Conservation (phyloP, 1,140 invertebrate species). For the Theocolax elegans region DNA sequence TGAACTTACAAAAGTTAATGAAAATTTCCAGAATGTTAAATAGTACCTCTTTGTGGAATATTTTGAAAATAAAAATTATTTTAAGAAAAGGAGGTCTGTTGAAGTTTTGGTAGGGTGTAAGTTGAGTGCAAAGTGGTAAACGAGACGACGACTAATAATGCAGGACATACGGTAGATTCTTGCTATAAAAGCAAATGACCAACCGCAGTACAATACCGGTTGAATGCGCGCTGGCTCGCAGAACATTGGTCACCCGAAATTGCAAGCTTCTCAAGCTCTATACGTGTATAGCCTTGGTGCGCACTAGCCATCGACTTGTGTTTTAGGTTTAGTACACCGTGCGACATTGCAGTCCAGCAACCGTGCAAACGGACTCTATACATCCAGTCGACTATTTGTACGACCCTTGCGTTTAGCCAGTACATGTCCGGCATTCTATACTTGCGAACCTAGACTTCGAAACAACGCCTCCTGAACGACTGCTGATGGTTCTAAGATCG, state of each 20-base stretch:
- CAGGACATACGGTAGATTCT: too few relatives aligned
- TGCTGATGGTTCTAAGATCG: not conserved
- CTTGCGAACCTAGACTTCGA: not conserved
- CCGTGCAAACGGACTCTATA: not conserved
- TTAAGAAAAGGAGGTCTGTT: too few relatives aligned
- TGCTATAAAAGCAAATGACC: too few relatives aligned
- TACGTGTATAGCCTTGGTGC: not conserved
- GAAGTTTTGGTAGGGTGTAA: too few relatives aligned
- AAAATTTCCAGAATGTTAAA: too few relatives aligned
- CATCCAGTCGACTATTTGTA: not conserved
- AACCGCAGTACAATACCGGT: too few relatives aligned
- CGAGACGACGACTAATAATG: too few relatives aligned
- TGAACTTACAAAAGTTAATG: too few relatives aligned
- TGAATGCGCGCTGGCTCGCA: not conserved
- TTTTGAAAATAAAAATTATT: too few relatives aligned
- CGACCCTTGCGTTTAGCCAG: not conserved
- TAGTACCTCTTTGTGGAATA: too few relatives aligned
- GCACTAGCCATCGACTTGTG: constrained; percentile 1
- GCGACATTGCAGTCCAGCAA: not conserved
- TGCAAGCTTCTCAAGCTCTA: constrained; percentile 6
- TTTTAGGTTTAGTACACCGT: not conserved
- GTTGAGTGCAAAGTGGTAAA: too few relatives aligned
- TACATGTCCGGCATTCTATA: constrained; percentile 11
- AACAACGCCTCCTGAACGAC: not conserved
- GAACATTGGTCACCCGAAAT: constrained; percentile 18